Base-by-base conservation (phyloP, 2,888 invertebrate genomes). In the Tenthredo scrophulariae region DNA sequence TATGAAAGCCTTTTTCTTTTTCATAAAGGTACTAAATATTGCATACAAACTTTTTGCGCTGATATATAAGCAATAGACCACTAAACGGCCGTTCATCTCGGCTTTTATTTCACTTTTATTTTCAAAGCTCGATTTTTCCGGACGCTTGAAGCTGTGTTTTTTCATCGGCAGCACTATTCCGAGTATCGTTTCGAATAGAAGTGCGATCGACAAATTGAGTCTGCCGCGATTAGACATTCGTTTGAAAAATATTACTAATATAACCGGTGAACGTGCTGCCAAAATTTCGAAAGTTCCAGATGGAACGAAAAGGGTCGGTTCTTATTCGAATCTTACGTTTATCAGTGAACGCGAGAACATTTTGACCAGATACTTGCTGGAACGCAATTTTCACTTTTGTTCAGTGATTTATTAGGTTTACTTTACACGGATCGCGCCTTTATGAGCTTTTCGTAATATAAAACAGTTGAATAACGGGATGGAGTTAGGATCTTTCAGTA, bases 361-460 rank as follows among this genome's bases (percentile, higher is more conserved):
- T 80, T 80, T 29, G n/a, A 40, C 22, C n/a, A 54, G 54, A n/a
- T 80, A 37, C 80, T 80, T 58, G n/a, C 50, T 13, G 5, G 13
- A n/a, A 10, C n/a, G 40, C 33, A 62, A 18, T 80, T 62, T 80
- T 40, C 77, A 40, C 33, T 80, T 80, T 80, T 58, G 22, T 40
- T 62, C 37, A 62, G 22, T 40, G 62, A 62, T 40, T 80, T 80
- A 80, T 58, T 62, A 37, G 22, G 62, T 37, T 80, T 37, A 62
- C 22, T 50, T 74, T 26, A 43, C 33, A n/a, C 80, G 15, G 62
- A 62, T 58, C 40, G 62, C 9, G 80, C 10, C 40, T 58, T 22
- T 80, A 80, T 62, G 58, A 80, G 40, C 58, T 80, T 80, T 80
- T 77, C 4, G 80, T 40, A 62, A 80, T 80, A 80, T 26, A 80